Evolutionary conservation across 2,888 invertebrate genomes (phyloP), one percentile per base, ranked within the genome.

Genomic region (Phasia obesa): DNA sequence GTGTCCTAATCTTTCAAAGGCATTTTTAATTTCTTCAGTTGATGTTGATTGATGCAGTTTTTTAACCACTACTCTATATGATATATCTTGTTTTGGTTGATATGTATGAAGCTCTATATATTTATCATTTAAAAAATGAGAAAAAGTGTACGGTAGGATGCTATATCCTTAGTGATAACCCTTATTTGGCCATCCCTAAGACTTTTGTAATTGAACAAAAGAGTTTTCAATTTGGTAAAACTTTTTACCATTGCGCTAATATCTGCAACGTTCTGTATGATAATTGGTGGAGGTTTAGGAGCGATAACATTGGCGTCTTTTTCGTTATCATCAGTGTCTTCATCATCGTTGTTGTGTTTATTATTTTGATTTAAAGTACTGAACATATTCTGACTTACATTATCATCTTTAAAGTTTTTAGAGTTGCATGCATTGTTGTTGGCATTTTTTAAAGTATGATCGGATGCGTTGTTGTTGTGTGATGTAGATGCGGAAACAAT

Each of bases 291-390:
- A 38, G 38, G 38, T 7, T 38, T 38, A 38, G 38, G 38, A n/a
- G n/a, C n/a, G n/a, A n/a, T n/a, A n/a, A n/a, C n/a, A n/a, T n/a
- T n/a, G n/a, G n/a, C n/a, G n/a, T n/a, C n/a, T n/a, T n/a, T n/a
- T n/a, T n/a, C n/a, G n/a, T n/a, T n/a, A n/a, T n/a, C n/a, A n/a
- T n/a, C n/a, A n/a, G n/a, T n/a, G 15, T 15, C 44, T n/a, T 38
- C 38, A 38, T 11, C 38, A 44, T 44, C 13, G 44, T 15, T 44
- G 44, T 1, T 44, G 15, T 44, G 15, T 15, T 44, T 44, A 44
- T 44, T 44, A 4, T 44, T 44, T n/a, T n/a, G 44, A 44, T 44
- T n/a, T 44, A 44, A 44, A 44, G n/a, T 44, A 44, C 15, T 44
- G 44, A 44, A 44, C 44, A 44, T 44, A n/a, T n/a, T 44, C 15